phyloP scores from a whole-genome alignment of 2,113 vertebrate species.

The Psettodes erumei region DNA sequence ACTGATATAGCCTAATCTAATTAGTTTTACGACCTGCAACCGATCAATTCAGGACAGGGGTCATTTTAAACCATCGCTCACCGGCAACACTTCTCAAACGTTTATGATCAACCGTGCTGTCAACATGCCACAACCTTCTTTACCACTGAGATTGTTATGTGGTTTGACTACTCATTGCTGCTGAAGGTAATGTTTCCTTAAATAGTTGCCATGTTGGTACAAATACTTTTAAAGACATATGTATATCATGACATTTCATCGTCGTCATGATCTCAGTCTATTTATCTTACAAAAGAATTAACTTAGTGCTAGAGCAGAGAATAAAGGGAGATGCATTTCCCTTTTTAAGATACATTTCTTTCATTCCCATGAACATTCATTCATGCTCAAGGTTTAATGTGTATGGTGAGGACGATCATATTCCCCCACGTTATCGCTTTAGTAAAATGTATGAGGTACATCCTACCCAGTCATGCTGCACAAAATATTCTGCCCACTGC shows the following conservation, averaged over 20 bases:
- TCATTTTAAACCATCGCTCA: background rate
- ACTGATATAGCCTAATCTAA: background rate
- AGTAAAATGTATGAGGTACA: background rate
- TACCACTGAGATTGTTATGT: background rate
- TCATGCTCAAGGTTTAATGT: background rate
- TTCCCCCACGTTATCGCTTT: background rate
- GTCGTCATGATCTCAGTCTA: background rate
- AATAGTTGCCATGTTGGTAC: background rate
- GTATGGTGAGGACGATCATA: background rate
- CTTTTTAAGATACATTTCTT: background rate
- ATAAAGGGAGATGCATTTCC: constrained; percentile 13
- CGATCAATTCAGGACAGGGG: too few relatives aligned
- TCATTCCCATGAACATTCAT: too few relatives aligned
- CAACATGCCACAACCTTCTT: background rate
- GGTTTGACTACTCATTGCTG: background rate
- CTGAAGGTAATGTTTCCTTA: background rate
- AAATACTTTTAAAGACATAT: background rate
- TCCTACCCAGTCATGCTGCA: background rate
- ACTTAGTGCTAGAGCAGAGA: background rate
- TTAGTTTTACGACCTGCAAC: constrained; percentile 15
- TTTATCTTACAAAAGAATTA: background rate
- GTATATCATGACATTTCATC: background rate
- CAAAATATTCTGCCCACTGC: background rate
- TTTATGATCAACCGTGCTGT: background rate
- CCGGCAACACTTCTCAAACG: background rate